Percentiles rank a stretch among this genome's conserved stretches.
Conservation (phyloP, 2,888 invertebrate species). For the Nipponacmea schrenckii region DNA sequence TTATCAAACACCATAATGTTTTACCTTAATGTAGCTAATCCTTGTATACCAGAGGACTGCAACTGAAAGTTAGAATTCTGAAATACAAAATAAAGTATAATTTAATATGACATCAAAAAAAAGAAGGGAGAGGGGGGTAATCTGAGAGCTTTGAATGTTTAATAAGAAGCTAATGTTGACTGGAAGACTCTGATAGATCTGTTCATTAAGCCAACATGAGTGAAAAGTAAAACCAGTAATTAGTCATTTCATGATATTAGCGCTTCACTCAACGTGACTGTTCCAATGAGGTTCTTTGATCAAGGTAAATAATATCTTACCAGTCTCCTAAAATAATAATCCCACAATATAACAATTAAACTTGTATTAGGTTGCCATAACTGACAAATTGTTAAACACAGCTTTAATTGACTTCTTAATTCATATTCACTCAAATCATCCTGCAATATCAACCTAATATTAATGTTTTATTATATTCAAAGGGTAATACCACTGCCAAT, state of each 20-base stretch:
- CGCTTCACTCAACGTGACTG: too few relatives aligned
- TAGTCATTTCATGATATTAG: too few relatives aligned
- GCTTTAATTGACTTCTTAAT: conserved; percentile 41
- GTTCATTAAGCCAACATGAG: too few relatives aligned
- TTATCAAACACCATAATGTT: neutral
- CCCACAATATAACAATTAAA: conserved; percentile 51
- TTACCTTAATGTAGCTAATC: conserved; percentile 38
- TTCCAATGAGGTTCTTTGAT: too few relatives aligned
- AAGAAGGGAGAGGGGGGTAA: too few relatives aligned
- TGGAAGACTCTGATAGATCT: too few relatives aligned
- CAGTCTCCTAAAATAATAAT: conserved; percentile 52
- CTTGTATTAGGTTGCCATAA: conserved; percentile 47
- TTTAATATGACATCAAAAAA: conserved; percentile 9
- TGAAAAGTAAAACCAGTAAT: too few relatives aligned
- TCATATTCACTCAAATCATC: conserved; percentile 37
- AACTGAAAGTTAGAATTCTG: conserved; percentile 46
- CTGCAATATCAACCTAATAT: too few relatives aligned
- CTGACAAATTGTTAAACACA: conserved; percentile 38
- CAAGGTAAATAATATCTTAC: conserved; percentile 32
- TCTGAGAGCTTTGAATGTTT: too few relatives aligned
- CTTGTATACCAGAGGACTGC: conserved; percentile 33
- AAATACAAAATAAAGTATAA: conserved; percentile 29
- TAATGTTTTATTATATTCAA: too few relatives aligned
- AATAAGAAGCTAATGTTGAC: too few relatives aligned
- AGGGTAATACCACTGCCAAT: too few relatives aligned